phyloP scores from a whole-genome alignment of 2,113 vertebrate genomes.

The Eulemur macaco region DNA sequence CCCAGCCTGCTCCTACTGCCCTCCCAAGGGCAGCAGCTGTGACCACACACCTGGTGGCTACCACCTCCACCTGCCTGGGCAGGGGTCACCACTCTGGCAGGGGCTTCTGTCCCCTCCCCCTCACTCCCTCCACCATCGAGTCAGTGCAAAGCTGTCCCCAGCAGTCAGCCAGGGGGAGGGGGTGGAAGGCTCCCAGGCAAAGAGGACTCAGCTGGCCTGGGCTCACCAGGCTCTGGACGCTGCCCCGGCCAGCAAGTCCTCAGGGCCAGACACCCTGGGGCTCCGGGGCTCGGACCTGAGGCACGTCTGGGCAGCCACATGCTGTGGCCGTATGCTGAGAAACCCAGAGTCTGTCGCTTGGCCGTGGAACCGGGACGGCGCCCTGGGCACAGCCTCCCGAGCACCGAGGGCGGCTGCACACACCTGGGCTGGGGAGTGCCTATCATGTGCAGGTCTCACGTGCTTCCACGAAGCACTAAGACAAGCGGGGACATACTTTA shows the following conservation, averaged over 20 bases:
- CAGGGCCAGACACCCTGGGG: not conserved
- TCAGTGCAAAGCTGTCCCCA: rapidly evolving
- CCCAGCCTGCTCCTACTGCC: not conserved
- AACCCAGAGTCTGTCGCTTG: too few relatives aligned
- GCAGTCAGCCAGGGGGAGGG: rapidly evolving
- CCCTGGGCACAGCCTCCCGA: too few relatives aligned
- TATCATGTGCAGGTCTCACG: too few relatives aligned
- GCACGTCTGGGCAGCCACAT: not conserved
- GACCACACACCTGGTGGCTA: not conserved
- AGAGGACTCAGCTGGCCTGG: not conserved
- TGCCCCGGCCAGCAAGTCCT: rapidly evolving
- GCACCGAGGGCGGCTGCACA: too few relatives aligned
- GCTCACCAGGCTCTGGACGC: not conserved
- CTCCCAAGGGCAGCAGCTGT: not conserved
- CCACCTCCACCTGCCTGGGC: too few relatives aligned
- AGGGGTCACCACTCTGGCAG: not conserved
- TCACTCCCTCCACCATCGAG: not conserved
- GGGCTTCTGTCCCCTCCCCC: too few relatives aligned
- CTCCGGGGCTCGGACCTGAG: not conserved
- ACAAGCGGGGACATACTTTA: not conserved
- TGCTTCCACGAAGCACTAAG: not conserved
- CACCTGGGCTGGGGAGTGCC: too few relatives aligned
- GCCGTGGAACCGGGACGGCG: not conserved
- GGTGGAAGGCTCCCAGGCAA: not conserved
- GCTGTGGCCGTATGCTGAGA: too few relatives aligned